Evolutionary conservation across 2,797 vertebrate species (phyloP).

Genomic region (Sphaeramia orbicularis): DNA sequence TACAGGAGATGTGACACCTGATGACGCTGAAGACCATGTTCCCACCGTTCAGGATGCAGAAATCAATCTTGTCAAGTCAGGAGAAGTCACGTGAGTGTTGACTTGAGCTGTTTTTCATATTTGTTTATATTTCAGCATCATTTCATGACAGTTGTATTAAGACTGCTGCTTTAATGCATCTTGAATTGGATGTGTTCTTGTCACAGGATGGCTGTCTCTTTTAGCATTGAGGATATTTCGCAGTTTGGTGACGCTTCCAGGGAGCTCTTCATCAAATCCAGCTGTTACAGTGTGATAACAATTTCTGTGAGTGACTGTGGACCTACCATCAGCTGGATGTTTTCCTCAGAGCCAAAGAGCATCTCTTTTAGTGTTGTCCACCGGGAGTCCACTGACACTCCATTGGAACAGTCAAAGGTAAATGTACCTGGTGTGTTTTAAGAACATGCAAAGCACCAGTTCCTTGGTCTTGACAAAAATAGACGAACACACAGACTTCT

Average conservation of each 20-base stretch:
- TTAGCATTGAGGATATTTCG: slow-evolving; percentile 89
- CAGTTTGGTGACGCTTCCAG: slow-evolving; percentile 89
- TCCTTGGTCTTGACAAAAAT: background rate
- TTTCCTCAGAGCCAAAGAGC: slow-evolving; percentile 96
- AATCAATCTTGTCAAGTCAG: slow-evolving; percentile 92
- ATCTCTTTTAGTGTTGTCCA: slow-evolving; percentile 94
- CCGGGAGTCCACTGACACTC: slow-evolving; percentile 83
- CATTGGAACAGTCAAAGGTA: slow-evolving; percentile 93
- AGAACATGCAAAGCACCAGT: background rate
- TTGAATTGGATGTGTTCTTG: background rate
- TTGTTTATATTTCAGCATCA: background rate
- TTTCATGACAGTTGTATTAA: background rate
- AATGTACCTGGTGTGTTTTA: background rate
- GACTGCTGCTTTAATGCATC: background rate
- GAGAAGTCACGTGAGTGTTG: slow-evolving; percentile 92
- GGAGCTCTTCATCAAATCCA: slow-evolving; percentile 93
- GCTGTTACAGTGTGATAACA: slow-evolving; percentile 91
- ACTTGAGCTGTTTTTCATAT: background rate
- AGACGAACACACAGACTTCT: too few species aligned
- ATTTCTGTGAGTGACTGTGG: slow-evolving; percentile 85
- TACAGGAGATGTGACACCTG: slow-evolving; percentile 80
- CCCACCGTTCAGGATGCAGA: slow-evolving; percentile 90
- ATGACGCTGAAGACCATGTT: slow-evolving; percentile 86
- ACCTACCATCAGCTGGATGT: slow-evolving; percentile 92
- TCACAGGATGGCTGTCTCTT: slow-evolving; percentile 86